A percentile compares a stretch with the other conserved stretches of the same genome.
Evolutionary conservation across 2,888 invertebrate species (phyloP).

Genomic region (Scaptomyza flava): DNA sequence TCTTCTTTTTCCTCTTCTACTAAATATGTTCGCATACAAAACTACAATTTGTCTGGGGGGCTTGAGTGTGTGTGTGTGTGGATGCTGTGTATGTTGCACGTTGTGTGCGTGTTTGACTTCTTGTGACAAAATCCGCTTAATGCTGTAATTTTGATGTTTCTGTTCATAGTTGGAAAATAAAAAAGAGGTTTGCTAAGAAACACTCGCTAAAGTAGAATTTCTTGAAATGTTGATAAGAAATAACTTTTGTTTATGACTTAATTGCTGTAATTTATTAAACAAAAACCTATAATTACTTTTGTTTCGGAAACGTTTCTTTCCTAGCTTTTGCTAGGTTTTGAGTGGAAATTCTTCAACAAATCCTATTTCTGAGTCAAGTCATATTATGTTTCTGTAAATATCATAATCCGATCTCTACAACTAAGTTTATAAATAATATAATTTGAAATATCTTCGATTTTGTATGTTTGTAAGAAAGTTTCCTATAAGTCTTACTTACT

Average conservation of each 20-base stretch:
- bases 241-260: no score
- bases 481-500: not conserved
- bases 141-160: conserved; percentile 69
- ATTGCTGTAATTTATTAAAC: no score
- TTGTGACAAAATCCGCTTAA: conserved; percentile 75
- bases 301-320: no score
- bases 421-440: no score
- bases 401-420: no score
- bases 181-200: not conserved
- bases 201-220: not conserved
- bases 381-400: no score
- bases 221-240: not conserved
- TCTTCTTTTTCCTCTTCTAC: conserved; percentile 71
- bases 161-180: conserved; percentile 23
- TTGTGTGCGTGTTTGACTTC: conserved; percentile 68
- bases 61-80: conserved; percentile 39
- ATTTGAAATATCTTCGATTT: no score
- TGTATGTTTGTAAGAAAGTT: no score
- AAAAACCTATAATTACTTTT: no score
- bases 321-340: no score
- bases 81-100: conserved; percentile 26
- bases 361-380: no score
- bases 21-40: conserved; percentile 57
- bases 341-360: no score
- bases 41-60: conserved; percentile 51